Conservation (phyloP, 2,113 vertebrate species). For the Aptenodytes patagonicus region DNA sequence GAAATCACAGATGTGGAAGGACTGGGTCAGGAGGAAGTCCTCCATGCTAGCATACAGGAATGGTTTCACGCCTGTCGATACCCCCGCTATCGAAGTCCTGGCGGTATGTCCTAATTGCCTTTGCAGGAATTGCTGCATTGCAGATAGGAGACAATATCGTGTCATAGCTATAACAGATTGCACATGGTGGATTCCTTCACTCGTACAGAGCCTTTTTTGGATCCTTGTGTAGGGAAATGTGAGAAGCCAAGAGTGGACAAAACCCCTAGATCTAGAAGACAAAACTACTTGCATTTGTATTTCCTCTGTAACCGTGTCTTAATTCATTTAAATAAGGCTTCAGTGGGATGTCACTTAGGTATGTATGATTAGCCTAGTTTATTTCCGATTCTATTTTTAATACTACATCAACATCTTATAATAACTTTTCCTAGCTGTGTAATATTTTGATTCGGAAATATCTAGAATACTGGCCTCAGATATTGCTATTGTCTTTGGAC, state of each 20-base stretch:
- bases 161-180: not conserved
- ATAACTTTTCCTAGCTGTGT: not conserved
- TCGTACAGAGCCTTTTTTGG: not conserved
- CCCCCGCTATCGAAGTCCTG: accelerated
- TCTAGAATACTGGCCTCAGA: not conserved
- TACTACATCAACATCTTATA: not conserved
- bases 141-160: not conserved
- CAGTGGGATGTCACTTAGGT: not conserved
- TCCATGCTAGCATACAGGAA: not conserved
- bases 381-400: not conserved
- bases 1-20: not conserved
- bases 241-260: not conserved
- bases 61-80: not conserved
- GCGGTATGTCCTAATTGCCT: not conserved
- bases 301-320: not conserved
- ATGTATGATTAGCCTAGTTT: not conserved
- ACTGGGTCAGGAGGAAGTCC: not conserved
- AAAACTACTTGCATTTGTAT: not conserved
- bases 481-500: not conserved
- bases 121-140: not conserved
- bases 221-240: not conserved
- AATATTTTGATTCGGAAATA: not conserved
- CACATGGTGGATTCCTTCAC: not conserved
- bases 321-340: not conserved
- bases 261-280: not conserved